Base-by-base conservation (phyloP, 2,113 vertebrate genomes). In the Hydrolagus affinis region DNA sequence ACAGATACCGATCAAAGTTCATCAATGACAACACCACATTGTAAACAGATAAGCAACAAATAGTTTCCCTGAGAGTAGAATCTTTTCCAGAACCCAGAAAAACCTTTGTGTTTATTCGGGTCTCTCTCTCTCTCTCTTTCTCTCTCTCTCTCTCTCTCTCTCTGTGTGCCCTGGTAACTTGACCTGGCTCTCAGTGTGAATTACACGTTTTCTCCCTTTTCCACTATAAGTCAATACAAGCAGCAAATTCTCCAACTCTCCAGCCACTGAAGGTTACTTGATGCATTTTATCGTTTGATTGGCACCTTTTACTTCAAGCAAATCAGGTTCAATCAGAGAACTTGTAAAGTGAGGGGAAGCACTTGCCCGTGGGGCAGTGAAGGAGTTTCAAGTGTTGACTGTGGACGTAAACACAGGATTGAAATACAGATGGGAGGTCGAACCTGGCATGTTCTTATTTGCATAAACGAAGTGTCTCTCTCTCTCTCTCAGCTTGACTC, bases 371-470 rank as follows among this genome's bases (percentile, higher is more conserved):
- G n/a, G 32, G 73, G 73, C 17, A 21, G 73, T 56, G 19, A 75
- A 10, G 0, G 73, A 75, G 73, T 21, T 56, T 11, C 56, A 0
- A 56, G 32, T 56, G 73, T 4, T 30, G 73, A 75, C 14, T 56
- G 73, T 2, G 15, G 3, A 56, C 17, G n/a, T 56, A 75, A 75
- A 75, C 32, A 75, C 6, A 30, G 73, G 9, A 10, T 19, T 75
- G 73, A 75, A 19, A 75, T 56, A 44, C 56, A 44, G 44, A 44
- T 8, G 56, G 32, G 11, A 56, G 1, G 32, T 10, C 32, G 28
- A 21, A 44, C 15, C 32, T 75, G 73, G 56, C 73, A 75, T 56
- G 30, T 75, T 30, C 73, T 75, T 75, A 75, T 75, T 75, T 75
- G 73, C 73, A 75, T 75, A 57, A 75, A 75, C 73, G 44, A 44